Percentiles rank a stretch among this genome's conserved stretches.
Conservation (phyloP, 2,113 vertebrate genomes). For the Syngnathus typhle region DNA sequence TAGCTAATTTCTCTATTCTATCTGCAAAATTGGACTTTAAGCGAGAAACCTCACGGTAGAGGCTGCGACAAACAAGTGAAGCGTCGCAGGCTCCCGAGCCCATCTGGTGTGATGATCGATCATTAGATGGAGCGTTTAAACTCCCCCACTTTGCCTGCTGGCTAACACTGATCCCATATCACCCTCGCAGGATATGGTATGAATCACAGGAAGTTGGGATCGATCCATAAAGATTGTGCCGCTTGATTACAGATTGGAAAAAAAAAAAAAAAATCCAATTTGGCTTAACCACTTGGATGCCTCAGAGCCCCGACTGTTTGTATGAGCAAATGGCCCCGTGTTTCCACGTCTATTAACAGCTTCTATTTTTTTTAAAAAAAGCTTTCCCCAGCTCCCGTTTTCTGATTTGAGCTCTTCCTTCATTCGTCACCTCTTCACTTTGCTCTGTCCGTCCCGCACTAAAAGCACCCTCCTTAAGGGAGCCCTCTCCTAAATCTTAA, state of each 20-base stretch:
- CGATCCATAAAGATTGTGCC: conserved; percentile 69
- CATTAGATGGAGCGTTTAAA: conserved; percentile 62
- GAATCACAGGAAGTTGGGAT: conserved; percentile 72
- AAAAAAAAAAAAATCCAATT: conserved; percentile 52
- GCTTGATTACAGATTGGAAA: conserved; percentile 55
- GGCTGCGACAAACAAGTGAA: conserved; percentile 59
- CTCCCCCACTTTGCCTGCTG: conserved; percentile 61
- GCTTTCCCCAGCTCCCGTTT: conserved; percentile 27
- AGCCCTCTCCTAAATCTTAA: conserved; percentile 75
- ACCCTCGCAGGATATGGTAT: conserved; percentile 63
- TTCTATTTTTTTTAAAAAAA: conserved; percentile 28
- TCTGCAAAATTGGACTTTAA: conserved; percentile 41
- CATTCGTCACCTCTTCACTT: conserved; percentile 53
- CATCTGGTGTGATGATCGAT: conserved; percentile 68
- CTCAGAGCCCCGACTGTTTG: conserved; percentile 33
- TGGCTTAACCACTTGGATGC: conserved; percentile 52
- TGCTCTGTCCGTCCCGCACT: conserved; percentile 52
- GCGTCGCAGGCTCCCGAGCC: conserved; percentile 54
- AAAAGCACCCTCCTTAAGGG: conserved; percentile 67
- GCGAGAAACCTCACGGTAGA: conserved; percentile 39
- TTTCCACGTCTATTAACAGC: conserved; percentile 22
- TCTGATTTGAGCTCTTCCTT: conserved; percentile 25
- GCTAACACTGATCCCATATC: conserved; percentile 65
- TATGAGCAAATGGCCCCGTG: conserved; percentile 15
- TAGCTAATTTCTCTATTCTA: conserved; percentile 10